phyloP scores from a whole-genome alignment of 2,888 invertebrate species.

The Nemotelus pantherinus region DNA sequence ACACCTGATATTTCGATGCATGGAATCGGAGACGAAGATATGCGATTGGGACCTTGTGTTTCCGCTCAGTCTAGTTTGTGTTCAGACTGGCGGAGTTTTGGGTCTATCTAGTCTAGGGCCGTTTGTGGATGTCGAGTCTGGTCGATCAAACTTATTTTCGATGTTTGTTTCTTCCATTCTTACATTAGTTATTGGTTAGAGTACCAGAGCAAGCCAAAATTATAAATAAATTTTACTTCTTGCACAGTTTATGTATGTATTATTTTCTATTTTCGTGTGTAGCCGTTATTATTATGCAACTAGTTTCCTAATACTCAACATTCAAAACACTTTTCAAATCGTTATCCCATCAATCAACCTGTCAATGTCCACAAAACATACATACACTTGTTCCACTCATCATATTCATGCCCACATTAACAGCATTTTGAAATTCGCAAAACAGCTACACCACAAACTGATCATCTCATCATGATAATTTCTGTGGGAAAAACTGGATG shows the following conservation, averaged over 20 bases:
- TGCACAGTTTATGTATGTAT: too few relatives aligned
- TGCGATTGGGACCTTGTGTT: background rate
- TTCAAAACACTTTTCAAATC: too few relatives aligned
- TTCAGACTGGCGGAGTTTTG: background rate
- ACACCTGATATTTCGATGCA: constrained; percentile 19
- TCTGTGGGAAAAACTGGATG: constrained; percentile 33
- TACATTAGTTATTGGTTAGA: too few relatives aligned
- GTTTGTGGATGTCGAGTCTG: too few relatives aligned
- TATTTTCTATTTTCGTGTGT: too few relatives aligned
- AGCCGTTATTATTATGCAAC: too few relatives aligned
- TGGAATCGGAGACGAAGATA: constrained; percentile 24
- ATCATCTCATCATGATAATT: constrained; percentile 29
- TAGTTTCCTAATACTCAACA: too few relatives aligned
- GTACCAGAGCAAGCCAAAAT: too few relatives aligned
- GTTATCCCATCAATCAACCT: constrained; percentile 27
- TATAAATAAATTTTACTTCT: too few relatives aligned
- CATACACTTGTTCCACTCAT: constrained; percentile 35
- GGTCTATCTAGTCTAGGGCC: too few relatives aligned
- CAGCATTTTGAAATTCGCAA: constrained; percentile 6
- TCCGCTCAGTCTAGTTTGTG: background rate
- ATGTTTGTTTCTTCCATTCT: too few relatives aligned
- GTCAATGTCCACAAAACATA: background rate
- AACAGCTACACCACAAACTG: constrained; percentile 17
- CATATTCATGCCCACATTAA: background rate
- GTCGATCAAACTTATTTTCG: too few relatives aligned